Evolutionary conservation across 2,113 vertebrate genomes (phyloP).

Genomic region (Lanius collurio): DNA sequence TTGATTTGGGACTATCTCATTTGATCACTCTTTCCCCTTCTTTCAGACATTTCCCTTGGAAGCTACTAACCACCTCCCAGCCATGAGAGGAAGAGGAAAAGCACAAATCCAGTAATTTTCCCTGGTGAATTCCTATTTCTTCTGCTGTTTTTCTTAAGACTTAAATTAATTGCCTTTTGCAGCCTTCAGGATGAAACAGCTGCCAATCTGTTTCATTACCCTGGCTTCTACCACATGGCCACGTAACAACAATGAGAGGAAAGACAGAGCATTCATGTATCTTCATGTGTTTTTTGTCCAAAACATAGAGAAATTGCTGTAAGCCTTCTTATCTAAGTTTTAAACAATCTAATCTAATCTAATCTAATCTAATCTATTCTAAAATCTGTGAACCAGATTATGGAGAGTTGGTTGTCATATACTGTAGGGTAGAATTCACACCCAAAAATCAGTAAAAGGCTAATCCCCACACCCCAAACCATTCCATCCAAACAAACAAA

Average conservation of each 20-base stretch:
- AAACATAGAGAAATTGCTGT: background rate
- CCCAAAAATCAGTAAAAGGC: background rate
- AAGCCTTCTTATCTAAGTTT: background rate
- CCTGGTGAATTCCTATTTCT: background rate
- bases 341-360: background rate
- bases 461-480: accelerated
- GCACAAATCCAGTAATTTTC: background rate
- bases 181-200: background rate
- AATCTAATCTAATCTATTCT: background rate
- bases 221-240: background rate
- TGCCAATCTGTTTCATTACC: background rate
- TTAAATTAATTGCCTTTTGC: background rate
- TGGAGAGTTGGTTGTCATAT: background rate
- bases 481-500: background rate
- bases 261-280: background rate
- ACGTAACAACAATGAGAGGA: background rate
- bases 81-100: background rate
- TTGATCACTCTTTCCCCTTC: background rate
- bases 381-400: background rate
- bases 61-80: background rate
- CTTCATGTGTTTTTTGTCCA: background rate
- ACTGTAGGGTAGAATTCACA: background rate
- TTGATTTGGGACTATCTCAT: background rate
- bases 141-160: background rate
- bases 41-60: background rate